Percentiles rank a stretch among this genome's conserved stretches.
These are phyloP conservation scores for Rhinopithecus roxellana DNA, from an alignment of 2,113 vertebrate species.

Conservation along the genomic window DNA sequence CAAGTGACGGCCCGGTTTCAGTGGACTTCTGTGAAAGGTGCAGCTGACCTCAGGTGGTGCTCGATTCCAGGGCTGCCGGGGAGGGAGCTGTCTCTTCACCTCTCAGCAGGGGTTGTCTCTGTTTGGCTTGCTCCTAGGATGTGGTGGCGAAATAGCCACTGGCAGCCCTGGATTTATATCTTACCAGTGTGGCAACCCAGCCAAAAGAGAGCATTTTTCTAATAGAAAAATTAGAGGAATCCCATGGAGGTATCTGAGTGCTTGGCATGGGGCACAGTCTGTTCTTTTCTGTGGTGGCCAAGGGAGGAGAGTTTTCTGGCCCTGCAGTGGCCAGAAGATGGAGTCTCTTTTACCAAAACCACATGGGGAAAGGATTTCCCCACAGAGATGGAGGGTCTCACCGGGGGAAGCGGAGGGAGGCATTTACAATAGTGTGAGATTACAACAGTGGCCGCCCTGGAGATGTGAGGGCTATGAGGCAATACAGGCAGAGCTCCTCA, in stretches of 20 bases:
- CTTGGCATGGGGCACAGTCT: not conserved
- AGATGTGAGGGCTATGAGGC: not conserved
- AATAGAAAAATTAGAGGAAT: not conserved
- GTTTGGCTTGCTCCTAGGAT: not conserved
- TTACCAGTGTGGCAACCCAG: not conserved
- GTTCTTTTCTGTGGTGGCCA: not conserved
- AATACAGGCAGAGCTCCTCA: not conserved
- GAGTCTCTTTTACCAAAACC: not conserved
- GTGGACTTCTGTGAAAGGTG: not conserved
- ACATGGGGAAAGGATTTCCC: not conserved
- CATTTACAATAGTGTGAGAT: fast-evolving
- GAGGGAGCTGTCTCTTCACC: not conserved
- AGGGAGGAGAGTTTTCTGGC: not conserved
- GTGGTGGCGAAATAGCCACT: not conserved
- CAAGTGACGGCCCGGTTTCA: not conserved
- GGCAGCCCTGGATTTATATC: not conserved
- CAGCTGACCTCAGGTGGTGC: not conserved
- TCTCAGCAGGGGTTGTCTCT: not conserved
- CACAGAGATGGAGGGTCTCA: not conserved
- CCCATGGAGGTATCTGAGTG: not conserved
- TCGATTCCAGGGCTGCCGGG: fast-evolving
- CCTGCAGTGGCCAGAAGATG: not conserved
- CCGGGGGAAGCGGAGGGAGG: not conserved
- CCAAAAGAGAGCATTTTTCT: not conserved
- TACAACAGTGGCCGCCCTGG: fast-evolving